Base-by-base conservation (phyloP, 2,888 invertebrate genomes). In the Tetragonisca angustula region DNA sequence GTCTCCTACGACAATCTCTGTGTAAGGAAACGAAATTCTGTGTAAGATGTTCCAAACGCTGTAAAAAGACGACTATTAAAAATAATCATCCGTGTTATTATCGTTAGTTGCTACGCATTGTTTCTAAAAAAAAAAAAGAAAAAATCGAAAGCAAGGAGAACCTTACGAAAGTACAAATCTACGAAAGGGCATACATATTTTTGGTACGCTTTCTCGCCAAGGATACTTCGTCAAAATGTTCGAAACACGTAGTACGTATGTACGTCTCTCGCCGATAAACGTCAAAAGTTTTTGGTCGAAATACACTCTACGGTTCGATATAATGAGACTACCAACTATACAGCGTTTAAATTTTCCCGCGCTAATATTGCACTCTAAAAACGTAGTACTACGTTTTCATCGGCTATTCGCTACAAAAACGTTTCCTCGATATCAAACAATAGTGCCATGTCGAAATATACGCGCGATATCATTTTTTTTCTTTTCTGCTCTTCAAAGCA, bases 371-470 rank as follows among this genome's bases (percentile, higher is more conserved):
- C 62, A 64, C 36, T 32, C 65, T 64, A 52, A 43, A 61, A 43
- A 61, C 62, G 69, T 62, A 62, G 50, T 62, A 77, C 71, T 77
- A 70, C 71, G 62, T 71, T 71, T 71, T 52, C 54, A 13, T 70
- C 27, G 27, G 49, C 56, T 67, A 75, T 17, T 56, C 52, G 2
- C 49, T 59, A 27, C 21, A 32, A n/a, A n/a, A 36, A 49, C 19
- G 24, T 32, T 43, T 27, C 27, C 17, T 19, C 43, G 9, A 43
- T 43, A 61, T 27, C 43, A 27, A 62, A 68, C 27, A 24, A 68
- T 79, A 69, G 68, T 27, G 56, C 69, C 79, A 32, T 70, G 49
- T 21, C 56, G 11, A 36, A 24, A 52, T 50, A 52, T 56, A 11
- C 19, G 19, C 21, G 43, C 43, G 43, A n/a, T 64, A 21, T 24